Conservation (phyloP, 2,113 vertebrate species). For the Morone chrysops region DNA sequence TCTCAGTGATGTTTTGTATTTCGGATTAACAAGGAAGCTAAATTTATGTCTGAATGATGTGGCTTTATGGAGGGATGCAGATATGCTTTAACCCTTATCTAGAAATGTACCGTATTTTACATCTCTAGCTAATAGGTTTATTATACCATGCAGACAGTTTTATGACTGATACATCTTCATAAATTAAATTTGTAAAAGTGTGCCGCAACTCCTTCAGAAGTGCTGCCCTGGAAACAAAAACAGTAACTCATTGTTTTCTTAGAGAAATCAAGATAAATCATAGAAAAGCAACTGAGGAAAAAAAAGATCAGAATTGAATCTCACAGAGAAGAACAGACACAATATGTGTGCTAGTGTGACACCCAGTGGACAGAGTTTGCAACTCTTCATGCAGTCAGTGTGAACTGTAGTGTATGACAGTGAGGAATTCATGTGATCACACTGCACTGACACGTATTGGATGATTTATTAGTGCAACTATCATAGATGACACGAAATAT, state of each 20-base stretch:
- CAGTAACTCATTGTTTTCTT: background rate
- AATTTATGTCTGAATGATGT: background rate
- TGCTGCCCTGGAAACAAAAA: background rate
- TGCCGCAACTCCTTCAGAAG: background rate
- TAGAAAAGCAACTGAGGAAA: background rate
- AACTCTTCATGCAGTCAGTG: conserved; percentile 4
- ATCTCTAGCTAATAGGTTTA: background rate
- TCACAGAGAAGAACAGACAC: too few species aligned
- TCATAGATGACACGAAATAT: conserved; percentile 16
- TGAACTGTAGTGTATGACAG: background rate
- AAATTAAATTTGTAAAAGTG: background rate
- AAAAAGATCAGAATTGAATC: background rate
- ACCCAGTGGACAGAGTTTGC: conserved; percentile 53
- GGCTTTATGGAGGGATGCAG: background rate
- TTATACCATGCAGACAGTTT: background rate
- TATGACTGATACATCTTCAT: conserved; percentile 1
- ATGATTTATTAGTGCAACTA: conserved; percentile 38
- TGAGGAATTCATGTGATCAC: background rate
- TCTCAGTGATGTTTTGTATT: conserved; percentile 40
- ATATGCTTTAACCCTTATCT: background rate
- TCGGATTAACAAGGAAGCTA: conserved; percentile 20
- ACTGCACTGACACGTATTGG: background rate
- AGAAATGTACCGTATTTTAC: background rate
- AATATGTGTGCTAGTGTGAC: conserved; percentile 50
- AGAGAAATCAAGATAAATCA: background rate